Percentiles rank a stretch among this genome's conserved stretches.
Evolutionary conservation across 1,140 invertebrate species (phyloP).

Genomic region (Drosophila lini): DNA sequence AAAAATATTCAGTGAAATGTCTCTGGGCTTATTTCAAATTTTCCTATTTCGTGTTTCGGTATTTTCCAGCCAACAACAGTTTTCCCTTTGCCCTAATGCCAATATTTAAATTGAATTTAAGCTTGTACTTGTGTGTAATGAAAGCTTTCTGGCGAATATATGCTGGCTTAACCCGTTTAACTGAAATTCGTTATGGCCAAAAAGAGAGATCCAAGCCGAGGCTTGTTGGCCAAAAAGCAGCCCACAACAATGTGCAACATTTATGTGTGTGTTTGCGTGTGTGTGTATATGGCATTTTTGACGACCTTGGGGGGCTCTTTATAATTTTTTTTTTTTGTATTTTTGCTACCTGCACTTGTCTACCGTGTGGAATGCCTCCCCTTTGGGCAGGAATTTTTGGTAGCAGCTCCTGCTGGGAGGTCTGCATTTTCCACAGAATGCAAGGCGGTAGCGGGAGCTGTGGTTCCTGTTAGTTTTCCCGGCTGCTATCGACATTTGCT

Average conservation of each 20-base stretch:
- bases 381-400: conserved; percentile 19
- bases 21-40: background rate
- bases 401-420: background rate
- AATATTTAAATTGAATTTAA: conserved; percentile 26
- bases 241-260: conserved; percentile 42
- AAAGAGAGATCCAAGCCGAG: background rate
- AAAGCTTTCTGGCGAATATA: conserved; percentile 10
- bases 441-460: conserved; percentile 5
- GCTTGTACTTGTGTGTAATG: conserved; percentile 11
- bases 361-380: background rate
- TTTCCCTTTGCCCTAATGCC: background rate
- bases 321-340: background rate
- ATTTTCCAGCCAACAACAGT: background rate
- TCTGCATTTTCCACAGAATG: conserved; percentile 1
- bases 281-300: conserved; percentile 33
- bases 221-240: conserved; percentile 5
- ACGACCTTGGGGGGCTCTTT: conserved; percentile 17
- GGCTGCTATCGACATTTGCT: conserved; percentile 36
- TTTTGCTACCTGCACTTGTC: conserved; percentile 1
- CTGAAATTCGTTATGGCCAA: conserved; percentile 27
- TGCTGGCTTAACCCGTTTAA: conserved; percentile 37
- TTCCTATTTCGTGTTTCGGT: too few relatives aligned
- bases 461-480: conserved; percentile 27
- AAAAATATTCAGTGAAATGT: too few relatives aligned
- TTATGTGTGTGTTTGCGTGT: conserved; percentile 3